phyloP scores from a whole-genome alignment of 2,888 invertebrate species.

The Drosophila testacea region DNA sequence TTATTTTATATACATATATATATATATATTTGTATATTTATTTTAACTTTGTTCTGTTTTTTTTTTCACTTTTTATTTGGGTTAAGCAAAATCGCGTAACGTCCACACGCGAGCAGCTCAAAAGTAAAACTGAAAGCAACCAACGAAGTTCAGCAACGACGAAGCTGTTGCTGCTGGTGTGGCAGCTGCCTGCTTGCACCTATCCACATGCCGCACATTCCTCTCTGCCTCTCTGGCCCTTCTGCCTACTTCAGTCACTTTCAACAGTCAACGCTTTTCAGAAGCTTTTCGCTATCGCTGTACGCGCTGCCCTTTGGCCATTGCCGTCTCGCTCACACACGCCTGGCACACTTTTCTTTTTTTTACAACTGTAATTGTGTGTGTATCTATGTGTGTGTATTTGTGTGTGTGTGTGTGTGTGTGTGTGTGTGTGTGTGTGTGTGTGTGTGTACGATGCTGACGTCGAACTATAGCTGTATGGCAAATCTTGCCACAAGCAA shows the following conservation, averaged over 20 bases:
- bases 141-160: constrained; percentile 49
- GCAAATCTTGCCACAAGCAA: constrained; percentile 72
- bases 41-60: neutral
- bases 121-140: constrained; percentile 72
- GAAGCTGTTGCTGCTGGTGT: constrained; percentile 43
- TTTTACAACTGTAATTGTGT: neutral
- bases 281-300: constrained; percentile 60
- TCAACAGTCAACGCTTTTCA: constrained; percentile 36
- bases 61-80: neutral
- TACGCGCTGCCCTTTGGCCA: constrained; percentile 45
- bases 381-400: constrained; percentile 5
- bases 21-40: neutral
- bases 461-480: constrained; percentile 46
- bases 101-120: constrained; percentile 71
- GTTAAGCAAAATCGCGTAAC: constrained; percentile 37
- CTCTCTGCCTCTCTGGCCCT: neutral
- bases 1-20: constrained; percentile 7
- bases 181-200: constrained; percentile 29
- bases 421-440: constrained; percentile 5
- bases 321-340: constrained; percentile 55
- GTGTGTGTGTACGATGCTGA: constrained; percentile 61
- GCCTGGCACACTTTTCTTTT: constrained; percentile 12
- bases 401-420: constrained; percentile 21
- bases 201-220: constrained; percentile 20
- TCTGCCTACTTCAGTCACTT: constrained; percentile 21